phyloP scores from a whole-genome alignment of 1,140 invertebrate species.

The Temnothorax longispinosus region DNA sequence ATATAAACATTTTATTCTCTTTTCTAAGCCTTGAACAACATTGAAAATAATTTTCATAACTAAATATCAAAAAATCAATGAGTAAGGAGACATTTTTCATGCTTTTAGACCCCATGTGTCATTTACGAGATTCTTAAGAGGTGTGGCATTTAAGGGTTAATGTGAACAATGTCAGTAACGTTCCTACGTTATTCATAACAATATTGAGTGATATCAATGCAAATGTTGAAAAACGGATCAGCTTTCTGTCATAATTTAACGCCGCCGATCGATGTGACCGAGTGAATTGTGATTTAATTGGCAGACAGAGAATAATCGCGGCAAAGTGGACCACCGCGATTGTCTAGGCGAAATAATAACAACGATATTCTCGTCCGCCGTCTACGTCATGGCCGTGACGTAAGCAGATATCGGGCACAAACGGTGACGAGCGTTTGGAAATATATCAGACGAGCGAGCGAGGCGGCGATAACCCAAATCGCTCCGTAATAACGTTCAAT shows the following conservation, averaged over 20 bases:
- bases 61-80: too few relatives aligned
- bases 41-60: too few relatives aligned
- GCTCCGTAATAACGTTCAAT: constrained; percentile 46
- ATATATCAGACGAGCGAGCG: constrained; percentile 30
- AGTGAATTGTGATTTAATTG: constrained; percentile 51
- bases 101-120: too few relatives aligned
- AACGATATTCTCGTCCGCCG: constrained; percentile 47
- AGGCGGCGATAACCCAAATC: constrained; percentile 52
- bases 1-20: too few relatives aligned
- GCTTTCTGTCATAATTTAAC: constrained; percentile 36
- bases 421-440: constrained; percentile 52
- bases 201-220: background rate
- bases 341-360: constrained; percentile 60
- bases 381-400: constrained; percentile 49
- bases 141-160: too few relatives aligned
- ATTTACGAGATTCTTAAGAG: too few relatives aligned
- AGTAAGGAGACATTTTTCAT: too few relatives aligned
- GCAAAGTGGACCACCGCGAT: constrained; percentile 48
- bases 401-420: constrained; percentile 55
- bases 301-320: constrained; percentile 34
- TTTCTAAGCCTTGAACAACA: too few relatives aligned
- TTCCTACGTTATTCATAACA: background rate
- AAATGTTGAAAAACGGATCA: background rate
- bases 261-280: constrained; percentile 38
- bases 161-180: background rate